Percentiles rank a stretch among this genome's conserved stretches.
Conservation (phyloP, 2,113 vertebrate species). For the Typhlomys cinereus region DNA sequence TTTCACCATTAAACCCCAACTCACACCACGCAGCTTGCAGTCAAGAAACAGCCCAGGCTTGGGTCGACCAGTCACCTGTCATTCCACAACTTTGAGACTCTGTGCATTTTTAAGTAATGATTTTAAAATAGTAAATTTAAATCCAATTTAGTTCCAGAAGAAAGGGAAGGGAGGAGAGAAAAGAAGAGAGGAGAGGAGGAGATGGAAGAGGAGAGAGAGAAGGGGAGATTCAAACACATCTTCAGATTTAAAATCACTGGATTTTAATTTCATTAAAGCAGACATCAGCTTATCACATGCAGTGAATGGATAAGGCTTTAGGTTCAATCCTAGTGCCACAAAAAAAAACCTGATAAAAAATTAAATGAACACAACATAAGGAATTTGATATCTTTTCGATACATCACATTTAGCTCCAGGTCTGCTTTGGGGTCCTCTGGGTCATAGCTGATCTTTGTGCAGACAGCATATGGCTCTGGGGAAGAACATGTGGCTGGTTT, state of each 20-base stretch:
- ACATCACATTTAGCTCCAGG: neutral
- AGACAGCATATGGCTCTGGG: neutral
- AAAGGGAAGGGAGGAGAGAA: too few relatives aligned
- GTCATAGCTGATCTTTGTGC: neutral
- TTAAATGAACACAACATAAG: constrained; percentile 11
- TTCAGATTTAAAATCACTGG: neutral
- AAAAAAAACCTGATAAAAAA: neutral
- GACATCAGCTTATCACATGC: neutral
- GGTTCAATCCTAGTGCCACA: too few relatives aligned
- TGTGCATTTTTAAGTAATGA: neutral
- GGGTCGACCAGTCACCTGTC: neutral
- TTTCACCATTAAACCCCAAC: neutral
- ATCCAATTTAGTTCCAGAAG: neutral
- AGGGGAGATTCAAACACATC: neutral
- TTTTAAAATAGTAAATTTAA: neutral
- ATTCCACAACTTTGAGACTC: neutral
- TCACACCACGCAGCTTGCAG: neutral
- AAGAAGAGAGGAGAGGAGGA: neutral
- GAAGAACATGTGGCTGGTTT: neutral
- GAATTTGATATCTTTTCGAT: neutral
- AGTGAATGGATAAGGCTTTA: too few relatives aligned
- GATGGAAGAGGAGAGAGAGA: too few relatives aligned
- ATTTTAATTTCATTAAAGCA: constrained; percentile 32
- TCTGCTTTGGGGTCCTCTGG: neutral
- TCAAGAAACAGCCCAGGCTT: neutral